Evolutionary conservation across 2,888 invertebrate species (phyloP), one percentile per base, ranked within the genome.

Genomic region (Oligia fasciuncula): DNA sequence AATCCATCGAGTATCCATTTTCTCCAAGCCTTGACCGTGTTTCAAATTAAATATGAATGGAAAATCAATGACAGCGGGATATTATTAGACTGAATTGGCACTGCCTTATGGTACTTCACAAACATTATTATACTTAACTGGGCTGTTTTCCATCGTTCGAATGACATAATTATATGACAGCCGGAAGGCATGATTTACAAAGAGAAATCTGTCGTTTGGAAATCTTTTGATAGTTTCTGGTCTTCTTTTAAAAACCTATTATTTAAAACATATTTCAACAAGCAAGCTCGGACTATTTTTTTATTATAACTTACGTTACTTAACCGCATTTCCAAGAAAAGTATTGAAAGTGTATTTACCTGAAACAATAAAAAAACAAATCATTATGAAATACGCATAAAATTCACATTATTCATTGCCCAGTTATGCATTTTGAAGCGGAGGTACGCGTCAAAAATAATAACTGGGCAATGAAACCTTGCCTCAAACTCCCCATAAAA

Each of bases 311-410:
- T n/a, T 46, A 62, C 70, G 17, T 19, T 63, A 35, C 63, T 46
- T 49, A 29, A 72, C 65, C 29, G 46, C 11, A 13, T 60, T 60
- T 46, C 23, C 14, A n/a, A 43, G 40, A 69, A 40, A 54, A 63
- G 0, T 0, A 54, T 51, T 8, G 14, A 54, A 65, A 43, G 6
- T 1, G 60, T 83, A 87, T 73, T 86, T 87, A 87, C 87, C 87
- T 88, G 87, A 72, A 87, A 87, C 83, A 73, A 86, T 67, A 75
- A 35, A 77, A n/a, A 80, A 43, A 46, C 6, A 49, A 17, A 17
- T 62, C 29, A 65, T 46, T 69, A 62, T 1, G 19, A 57, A 67
- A 40, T 3, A 57, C 0, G 0, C 1, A 57, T 9, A 19, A 35
- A 46, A 23, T 14, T 69, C 1, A 43, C 19, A 19, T n/a, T 23